These are phyloP conservation scores for Cyprinodon variegatus DNA, from an alignment of 2,113 vertebrate genomes.

Conservation along the genomic window DNA sequence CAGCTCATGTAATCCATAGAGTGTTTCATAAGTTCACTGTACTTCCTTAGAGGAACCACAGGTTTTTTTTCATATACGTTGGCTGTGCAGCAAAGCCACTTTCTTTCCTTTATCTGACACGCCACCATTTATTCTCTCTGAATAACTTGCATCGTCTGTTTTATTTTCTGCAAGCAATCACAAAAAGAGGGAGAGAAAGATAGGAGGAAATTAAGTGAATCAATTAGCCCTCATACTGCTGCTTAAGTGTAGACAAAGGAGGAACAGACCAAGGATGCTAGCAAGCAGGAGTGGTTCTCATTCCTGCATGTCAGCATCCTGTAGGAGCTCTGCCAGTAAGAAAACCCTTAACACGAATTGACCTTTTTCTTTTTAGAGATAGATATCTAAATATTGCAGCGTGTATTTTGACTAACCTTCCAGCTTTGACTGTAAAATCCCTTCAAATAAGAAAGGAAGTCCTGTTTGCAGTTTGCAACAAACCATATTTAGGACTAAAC, in stretches of 20 bases:
- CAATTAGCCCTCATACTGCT: constrained; percentile 46
- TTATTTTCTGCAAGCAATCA: not conserved
- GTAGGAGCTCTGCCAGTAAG: not conserved
- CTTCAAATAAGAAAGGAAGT: not conserved
- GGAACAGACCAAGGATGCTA: not conserved
- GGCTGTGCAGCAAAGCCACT: not conserved
- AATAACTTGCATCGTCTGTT: not conserved
- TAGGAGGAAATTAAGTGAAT: constrained; percentile 7
- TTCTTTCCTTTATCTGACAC: not conserved
- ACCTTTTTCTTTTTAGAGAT: not conserved
- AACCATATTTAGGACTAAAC: too few relatives aligned
- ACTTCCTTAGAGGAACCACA: not conserved
- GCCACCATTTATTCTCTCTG: not conserved
- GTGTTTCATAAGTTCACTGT: not conserved
- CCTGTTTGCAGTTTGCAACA: too few relatives aligned
- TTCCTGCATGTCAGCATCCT: not conserved
- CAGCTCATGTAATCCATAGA: not conserved
- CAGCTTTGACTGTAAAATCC: not conserved
- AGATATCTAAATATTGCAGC: not conserved
- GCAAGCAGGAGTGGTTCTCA: not conserved
- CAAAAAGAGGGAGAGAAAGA: not conserved
- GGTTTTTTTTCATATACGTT: not conserved
- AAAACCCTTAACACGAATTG: not conserved
- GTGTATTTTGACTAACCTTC: not conserved
- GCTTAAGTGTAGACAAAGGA: constrained; percentile 27